Evolutionary conservation across 2,888 invertebrate species (phyloP).

Genomic region (Magallana nippona): DNA sequence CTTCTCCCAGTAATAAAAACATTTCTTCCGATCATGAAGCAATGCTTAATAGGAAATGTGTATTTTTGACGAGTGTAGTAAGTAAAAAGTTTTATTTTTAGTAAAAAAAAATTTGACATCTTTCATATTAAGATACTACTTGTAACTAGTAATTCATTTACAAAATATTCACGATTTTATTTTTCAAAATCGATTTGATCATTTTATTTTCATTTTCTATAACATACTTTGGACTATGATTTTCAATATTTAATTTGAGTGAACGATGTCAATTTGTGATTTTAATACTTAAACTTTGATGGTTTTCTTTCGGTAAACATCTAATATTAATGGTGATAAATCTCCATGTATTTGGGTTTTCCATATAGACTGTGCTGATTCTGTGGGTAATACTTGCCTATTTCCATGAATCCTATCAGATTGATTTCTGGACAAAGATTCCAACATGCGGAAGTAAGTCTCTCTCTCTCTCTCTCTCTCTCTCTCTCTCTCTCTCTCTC

Average conservation of each 20-base stretch:
- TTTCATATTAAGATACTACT: too few species aligned
- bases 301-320: too few species aligned
- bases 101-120: neutral
- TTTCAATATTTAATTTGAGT: too few species aligned
- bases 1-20: neutral
- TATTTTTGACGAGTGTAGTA: neutral
- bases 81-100: neutral
- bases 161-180: too few species aligned
- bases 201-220: too few species aligned
- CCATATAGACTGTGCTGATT: neutral
- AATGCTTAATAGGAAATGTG: neutral
- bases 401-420: slow-evolving; percentile 1
- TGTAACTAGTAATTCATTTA: too few species aligned
- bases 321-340: too few species aligned
- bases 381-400: neutral
- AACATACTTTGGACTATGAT: too few species aligned
- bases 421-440: neutral
- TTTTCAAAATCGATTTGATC: too few species aligned
- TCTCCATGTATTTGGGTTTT: too few species aligned
- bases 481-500: slow-evolving; percentile 32
- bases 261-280: too few species aligned
- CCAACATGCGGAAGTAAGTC: neutral
- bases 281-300: too few species aligned
- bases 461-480: slow-evolving; percentile 32
- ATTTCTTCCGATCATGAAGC: neutral